A percentile compares a stretch with the other conserved stretches of the same genome.
phyloP scores from a whole-genome alignment of 2,888 invertebrate species.

The Sphaerophoria taeniata region DNA sequence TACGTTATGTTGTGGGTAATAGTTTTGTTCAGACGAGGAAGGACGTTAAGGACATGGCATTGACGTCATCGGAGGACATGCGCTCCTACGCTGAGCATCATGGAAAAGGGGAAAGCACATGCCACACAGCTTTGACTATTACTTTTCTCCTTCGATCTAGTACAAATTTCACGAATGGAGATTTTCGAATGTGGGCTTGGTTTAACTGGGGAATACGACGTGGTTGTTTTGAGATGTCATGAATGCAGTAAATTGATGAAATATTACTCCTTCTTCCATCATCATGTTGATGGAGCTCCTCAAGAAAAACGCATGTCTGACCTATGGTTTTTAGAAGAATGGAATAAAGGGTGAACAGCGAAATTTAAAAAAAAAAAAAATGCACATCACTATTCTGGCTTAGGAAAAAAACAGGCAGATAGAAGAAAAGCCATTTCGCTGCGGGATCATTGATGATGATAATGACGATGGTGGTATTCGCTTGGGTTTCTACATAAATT shows the following conservation, averaged over 20 bases:
- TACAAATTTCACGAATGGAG: conserved; percentile 44
- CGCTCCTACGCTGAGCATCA: conserved; percentile 54
- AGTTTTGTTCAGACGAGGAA: conserved; percentile 54
- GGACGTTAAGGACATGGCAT: conserved; percentile 75
- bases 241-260: conserved; percentile 10
- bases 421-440: conserved; percentile 13
- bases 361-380: background rate
- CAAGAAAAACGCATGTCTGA: conserved; percentile 34
- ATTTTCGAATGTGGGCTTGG: conserved; percentile 22
- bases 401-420: conserved; percentile 21
- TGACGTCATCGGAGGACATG: conserved; percentile 73
- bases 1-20: conserved; percentile 31
- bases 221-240: background rate
- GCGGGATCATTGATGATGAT: conserved; percentile 26
- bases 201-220: conserved; percentile 9
- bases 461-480: conserved; percentile 18
- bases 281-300: conserved; percentile 34
- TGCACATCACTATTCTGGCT: background rate
- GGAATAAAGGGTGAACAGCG: conserved; percentile 1
- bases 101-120: conserved; percentile 35
- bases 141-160: conserved; percentile 36
- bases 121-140: conserved; percentile 13
- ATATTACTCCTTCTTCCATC: background rate
- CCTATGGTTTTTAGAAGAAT: conserved; percentile 40
- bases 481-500: conserved; percentile 27